Conservation (phyloP, 2,797 vertebrate species). For the Bradypus variegatus region DNA sequence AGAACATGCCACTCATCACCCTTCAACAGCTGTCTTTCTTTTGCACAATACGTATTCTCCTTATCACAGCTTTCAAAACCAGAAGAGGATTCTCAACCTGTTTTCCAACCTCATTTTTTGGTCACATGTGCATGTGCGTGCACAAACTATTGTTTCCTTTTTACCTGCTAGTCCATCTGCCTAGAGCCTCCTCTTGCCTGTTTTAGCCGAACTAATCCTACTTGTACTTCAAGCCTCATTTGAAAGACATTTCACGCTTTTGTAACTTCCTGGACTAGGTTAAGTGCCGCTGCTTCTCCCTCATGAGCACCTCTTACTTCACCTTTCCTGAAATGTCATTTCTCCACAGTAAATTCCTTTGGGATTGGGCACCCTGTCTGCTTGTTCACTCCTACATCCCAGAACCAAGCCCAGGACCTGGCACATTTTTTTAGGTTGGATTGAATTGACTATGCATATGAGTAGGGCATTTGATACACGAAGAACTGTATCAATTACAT, state of each 20-base stretch:
- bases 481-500: neutral
- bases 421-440: neutral
- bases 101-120: neutral
- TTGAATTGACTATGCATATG: neutral
- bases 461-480: neutral
- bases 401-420: neutral
- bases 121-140: accelerated
- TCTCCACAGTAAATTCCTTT: neutral
- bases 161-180: neutral
- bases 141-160: neutral
- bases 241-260: neutral
- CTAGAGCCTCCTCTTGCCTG: neutral
- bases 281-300: neutral
- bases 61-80: neutral
- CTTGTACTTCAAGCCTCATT: neutral
- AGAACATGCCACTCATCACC: neutral
- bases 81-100: neutral
- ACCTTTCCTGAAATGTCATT: neutral
- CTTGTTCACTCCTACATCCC: neutral
- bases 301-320: neutral
- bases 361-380: neutral
- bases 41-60: neutral
- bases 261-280: neutral
- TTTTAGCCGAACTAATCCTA: neutral
- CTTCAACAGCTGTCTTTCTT: neutral